Base-by-base conservation (phyloP, 2,888 invertebrate genomes). In the Drosophila paucipuncta region DNA sequence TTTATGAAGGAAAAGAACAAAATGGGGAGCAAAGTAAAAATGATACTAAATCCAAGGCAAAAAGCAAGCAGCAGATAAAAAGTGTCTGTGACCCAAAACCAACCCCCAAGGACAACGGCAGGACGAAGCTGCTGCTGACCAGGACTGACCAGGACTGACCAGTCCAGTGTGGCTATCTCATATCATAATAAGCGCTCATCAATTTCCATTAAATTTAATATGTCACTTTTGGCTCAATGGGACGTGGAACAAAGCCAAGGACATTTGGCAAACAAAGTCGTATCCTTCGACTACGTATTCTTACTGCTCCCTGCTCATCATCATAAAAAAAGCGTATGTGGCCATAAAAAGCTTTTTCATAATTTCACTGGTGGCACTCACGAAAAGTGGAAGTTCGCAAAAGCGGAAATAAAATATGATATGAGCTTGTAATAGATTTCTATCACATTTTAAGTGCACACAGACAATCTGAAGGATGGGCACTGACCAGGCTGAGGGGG, bases 161-260 rank as follows among this genome's bases (percentile, higher is more conserved):
- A 65, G 63, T 39, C 37, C 47, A 47, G 47, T 71, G 61, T 18
- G 74, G 69, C 86, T 86, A 87, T 86, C 86, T 91, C 91, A 92
- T 91, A 91, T 91, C 91, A 91, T 91, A 92, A 92, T 91, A 89
- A 91, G 90, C 84, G 80, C 91, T 92, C 92, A 92, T 92, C 91
- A 91, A 92, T 92, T 92, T 92, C 92, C 92, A 92, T 92, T 92
- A 92, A 91, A 90, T 91, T 92, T 92, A 92, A 92, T 92, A 92
- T 89, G 91, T 87, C 89, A 89, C 91, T 89, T 83, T 76, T 76
- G 76, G 80, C 82, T 73, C 74, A 80, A 80, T 80, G 82, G 85
- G 64, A 73, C 71, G 68, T 73, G 72, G 68, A 50, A 65, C 37
- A 71, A 58, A 43, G 71, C 55, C 62, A 74, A 68, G 62, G 54